Conservation (phyloP, 2,113 vertebrate genomes). For the Chinchilla lanigera region DNA sequence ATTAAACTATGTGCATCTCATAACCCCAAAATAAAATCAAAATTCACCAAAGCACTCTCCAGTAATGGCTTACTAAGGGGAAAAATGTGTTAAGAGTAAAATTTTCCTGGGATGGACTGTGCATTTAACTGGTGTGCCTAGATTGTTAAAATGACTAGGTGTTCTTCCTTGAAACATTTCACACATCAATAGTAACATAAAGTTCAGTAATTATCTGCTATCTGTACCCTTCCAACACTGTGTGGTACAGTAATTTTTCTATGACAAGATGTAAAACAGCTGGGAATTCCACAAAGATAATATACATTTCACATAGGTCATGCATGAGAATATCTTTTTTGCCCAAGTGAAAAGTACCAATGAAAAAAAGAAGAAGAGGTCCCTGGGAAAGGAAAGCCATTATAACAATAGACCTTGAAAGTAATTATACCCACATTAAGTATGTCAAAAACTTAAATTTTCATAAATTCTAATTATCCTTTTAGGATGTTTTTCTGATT, state of each 20-base stretch:
- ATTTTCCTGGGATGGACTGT: slow-evolving; percentile 73
- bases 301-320: slow-evolving; percentile 67
- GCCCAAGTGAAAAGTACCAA: neutral
- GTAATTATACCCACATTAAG: neutral
- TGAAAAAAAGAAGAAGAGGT: neutral
- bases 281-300: slow-evolving; percentile 79
- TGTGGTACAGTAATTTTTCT: slow-evolving; percentile 76
- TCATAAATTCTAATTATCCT: slow-evolving; percentile 28
- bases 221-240: slow-evolving; percentile 76
- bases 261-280: slow-evolving; percentile 78
- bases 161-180: slow-evolving; percentile 83
- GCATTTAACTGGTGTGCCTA: slow-evolving; percentile 77
- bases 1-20: slow-evolving; percentile 67
- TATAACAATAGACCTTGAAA: slow-evolving; percentile 29
- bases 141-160: slow-evolving; percentile 79
- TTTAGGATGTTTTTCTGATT: slow-evolving; percentile 39
- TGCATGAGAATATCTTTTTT: slow-evolving; percentile 65
- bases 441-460: slow-evolving; percentile 37
- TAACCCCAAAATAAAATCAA: slow-evolving; percentile 72
- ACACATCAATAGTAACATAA: slow-evolving; percentile 81
- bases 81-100: slow-evolving; percentile 77
- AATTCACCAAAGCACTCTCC: slow-evolving; percentile 61
- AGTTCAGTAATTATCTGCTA: slow-evolving; percentile 84
- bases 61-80: slow-evolving; percentile 74
- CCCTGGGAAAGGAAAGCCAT: slow-evolving; percentile 33